Percentiles rank a stretch among this genome's conserved stretches.
Evolutionary conservation across 1,140 invertebrate species (phyloP).

Genomic region (Gryon sp.): DNA sequence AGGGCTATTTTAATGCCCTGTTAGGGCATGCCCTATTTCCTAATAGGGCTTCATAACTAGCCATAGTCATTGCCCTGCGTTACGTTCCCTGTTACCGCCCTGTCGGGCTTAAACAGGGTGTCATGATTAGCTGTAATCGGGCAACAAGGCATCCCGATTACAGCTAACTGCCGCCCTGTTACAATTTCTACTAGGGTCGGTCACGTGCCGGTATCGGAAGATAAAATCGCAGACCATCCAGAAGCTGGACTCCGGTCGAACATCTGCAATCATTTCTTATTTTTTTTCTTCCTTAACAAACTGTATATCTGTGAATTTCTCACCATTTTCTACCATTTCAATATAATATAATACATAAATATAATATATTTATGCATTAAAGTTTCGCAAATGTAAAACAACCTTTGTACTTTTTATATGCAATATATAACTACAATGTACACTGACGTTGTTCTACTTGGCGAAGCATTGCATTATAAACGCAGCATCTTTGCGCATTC

Average conservation of each 20-base stretch:
- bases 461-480: slow-evolving; percentile 38
- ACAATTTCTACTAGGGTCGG: no score
- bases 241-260: slow-evolving; percentile 30
- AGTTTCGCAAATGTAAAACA: slow-evolving; percentile 46
- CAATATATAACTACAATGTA: slow-evolving; percentile 65
- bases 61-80: no score
- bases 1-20: no score
- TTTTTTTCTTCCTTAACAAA: slow-evolving; percentile 7
- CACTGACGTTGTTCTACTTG: slow-evolving; percentile 59
- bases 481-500: slow-evolving; percentile 40
- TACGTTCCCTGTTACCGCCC: no score
- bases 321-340: slow-evolving; percentile 52
- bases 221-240: slow-evolving; percentile 50
- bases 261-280: slow-evolving; percentile 53
- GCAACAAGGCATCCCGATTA: no score
- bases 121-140: no score
- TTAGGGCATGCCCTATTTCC: no score
- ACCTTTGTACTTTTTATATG: slow-evolving; percentile 52
- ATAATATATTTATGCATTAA: no score
- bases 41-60: no score
- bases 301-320: slow-evolving; percentile 61
- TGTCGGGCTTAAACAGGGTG: no score
- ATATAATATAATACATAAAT: slow-evolving; percentile 39
- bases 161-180: no score
- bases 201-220: slow-evolving; percentile 49